These are phyloP conservation scores for Pelobates fuscus DNA, from an alignment of 2,113 vertebrate genomes.

Conservation along the genomic window DNA sequence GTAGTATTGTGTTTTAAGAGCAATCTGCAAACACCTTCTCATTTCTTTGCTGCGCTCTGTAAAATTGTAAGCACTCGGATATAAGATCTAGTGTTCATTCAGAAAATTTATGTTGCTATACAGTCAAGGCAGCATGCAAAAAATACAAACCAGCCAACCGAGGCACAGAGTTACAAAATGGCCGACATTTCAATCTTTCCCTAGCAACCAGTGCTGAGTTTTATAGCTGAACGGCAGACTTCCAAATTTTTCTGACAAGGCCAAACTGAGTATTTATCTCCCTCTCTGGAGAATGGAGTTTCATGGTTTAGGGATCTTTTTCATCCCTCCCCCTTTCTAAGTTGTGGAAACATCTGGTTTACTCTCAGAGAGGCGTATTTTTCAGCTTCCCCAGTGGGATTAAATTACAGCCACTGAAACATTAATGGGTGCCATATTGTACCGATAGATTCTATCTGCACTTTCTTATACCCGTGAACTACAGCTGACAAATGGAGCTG, in stretches of 20 bases:
- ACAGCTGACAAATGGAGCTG: conserved; percentile 64
- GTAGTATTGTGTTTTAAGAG: too few relatives aligned
- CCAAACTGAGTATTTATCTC: conserved; percentile 45
- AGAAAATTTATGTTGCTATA: background rate
- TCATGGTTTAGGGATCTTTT: conserved; percentile 60
- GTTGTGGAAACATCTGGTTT: conserved; percentile 74
- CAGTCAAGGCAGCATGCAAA: background rate
- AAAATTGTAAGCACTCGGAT: background rate
- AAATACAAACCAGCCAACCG: background rate
- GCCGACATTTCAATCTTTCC: background rate
- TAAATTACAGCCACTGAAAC: conserved; percentile 73
- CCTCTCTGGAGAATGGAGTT: conserved; percentile 57
- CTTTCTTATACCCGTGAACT: conserved; percentile 65
- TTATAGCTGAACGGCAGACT: conserved; percentile 23
- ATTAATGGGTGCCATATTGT: conserved; percentile 67
- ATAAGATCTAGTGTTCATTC: background rate
- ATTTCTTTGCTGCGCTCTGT: background rate
- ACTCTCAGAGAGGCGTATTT: conserved; percentile 70
- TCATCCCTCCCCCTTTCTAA: conserved; percentile 59
- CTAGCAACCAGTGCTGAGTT: background rate
- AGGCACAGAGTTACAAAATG: conserved; percentile 27
- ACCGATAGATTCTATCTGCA: conserved; percentile 69
- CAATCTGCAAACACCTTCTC: too few relatives aligned
- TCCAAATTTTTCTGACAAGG: conserved; percentile 38
- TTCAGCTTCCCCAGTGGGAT: conserved; percentile 71